phyloP scores from a whole-genome alignment of 1,140 invertebrate genomes.

The Bradynema listronoti region DNA sequence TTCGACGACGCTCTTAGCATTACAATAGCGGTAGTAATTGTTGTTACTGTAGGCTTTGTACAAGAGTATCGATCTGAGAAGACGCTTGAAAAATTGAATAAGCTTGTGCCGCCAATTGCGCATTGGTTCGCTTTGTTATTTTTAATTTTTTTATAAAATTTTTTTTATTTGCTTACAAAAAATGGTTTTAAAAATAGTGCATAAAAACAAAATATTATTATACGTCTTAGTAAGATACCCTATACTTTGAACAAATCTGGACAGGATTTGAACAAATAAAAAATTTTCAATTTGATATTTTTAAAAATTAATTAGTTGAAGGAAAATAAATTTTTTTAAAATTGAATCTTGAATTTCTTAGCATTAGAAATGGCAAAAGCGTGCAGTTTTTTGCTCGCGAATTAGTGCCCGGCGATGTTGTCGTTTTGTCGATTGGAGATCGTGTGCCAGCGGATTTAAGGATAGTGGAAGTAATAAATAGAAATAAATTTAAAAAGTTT shows the following conservation, averaged over 20 bases:
- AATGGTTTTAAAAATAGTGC: too few relatives aligned
- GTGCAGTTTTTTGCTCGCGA: conserved; percentile 86
- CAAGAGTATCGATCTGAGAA: conserved; percentile 97
- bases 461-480: conserved; percentile 75
- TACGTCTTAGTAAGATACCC: too few relatives aligned
- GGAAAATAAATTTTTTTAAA: conserved; percentile 6
- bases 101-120: conserved; percentile 75
- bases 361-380: conserved; percentile 74
- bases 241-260: too few relatives aligned
- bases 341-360: too few relatives aligned
- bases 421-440: conserved; percentile 85
- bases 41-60: conserved; percentile 97
- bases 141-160: too few relatives aligned
- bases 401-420: conserved; percentile 93
- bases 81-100: conserved; percentile 94
- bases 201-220: too few relatives aligned
- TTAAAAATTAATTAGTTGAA: too few relatives aligned
- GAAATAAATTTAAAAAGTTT: too few relatives aligned
- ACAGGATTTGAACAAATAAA: too few relatives aligned
- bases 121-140: conserved; percentile 62
- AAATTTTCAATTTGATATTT: too few relatives aligned
- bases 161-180: too few relatives aligned
- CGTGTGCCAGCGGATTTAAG: conserved; percentile 89
- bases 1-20: conserved; percentile 97
- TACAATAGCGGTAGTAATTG: conserved; percentile 86